Conservation (phyloP, 2,797 vertebrate species). For the Falco naumanni region DNA sequence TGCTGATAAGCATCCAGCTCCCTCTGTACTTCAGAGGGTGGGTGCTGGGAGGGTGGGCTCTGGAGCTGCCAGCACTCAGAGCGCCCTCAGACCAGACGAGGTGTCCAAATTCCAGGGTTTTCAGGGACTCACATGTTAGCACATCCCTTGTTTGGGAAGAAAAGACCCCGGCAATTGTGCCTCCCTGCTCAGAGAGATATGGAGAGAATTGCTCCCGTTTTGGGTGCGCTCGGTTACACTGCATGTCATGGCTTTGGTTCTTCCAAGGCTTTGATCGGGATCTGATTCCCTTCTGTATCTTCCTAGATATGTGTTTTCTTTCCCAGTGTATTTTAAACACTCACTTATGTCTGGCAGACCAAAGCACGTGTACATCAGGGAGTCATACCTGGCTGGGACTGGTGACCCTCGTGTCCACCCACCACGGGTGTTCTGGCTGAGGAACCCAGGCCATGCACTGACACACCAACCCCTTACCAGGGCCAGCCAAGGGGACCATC, state of each 20-base stretch:
- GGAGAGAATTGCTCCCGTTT: rapidly evolving
- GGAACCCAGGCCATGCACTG: background rate
- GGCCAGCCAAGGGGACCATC: background rate
- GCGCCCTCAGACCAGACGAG: rapidly evolving
- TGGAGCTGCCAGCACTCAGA: background rate
- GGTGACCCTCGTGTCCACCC: background rate
- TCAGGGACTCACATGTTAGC: background rate
- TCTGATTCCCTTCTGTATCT: background rate
- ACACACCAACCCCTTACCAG: background rate
- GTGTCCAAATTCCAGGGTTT: background rate
- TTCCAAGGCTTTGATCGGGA: background rate
- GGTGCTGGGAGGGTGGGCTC: rapidly evolving
- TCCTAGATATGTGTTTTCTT: background rate
- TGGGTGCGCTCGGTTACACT: background rate
- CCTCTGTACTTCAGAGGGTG: background rate
- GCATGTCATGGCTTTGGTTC: background rate
- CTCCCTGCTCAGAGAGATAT: background rate
- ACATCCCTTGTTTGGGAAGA: rapidly evolving
- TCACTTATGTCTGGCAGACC: background rate
- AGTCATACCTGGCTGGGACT: background rate
- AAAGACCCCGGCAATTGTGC: rapidly evolving
- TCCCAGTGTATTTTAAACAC: background rate
- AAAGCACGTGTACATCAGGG: background rate
- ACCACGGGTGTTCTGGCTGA: background rate
- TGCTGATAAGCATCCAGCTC: rapidly evolving